These are phyloP conservation scores for Hylia prasina DNA, from an alignment of 2,113 vertebrate species.

Conservation along the genomic window DNA sequence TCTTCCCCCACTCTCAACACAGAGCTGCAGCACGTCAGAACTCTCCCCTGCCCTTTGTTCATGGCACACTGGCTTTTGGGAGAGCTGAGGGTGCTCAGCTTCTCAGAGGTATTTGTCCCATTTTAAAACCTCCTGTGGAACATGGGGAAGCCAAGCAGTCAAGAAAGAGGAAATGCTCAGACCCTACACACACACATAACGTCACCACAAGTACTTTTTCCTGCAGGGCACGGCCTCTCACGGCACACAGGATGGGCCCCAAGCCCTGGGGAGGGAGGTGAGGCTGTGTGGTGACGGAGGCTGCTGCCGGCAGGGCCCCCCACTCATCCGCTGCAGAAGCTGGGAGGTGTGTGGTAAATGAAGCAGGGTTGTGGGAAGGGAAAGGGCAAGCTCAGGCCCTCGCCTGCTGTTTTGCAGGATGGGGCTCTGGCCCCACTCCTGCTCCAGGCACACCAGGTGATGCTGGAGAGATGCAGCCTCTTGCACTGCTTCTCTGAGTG, in stretches of 20 bases:
- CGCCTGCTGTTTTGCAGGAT: not conserved
- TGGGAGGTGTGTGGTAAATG: constrained; percentile 48
- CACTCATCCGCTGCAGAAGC: constrained; percentile 45
- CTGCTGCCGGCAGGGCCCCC: not conserved
- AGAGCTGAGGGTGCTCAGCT: not conserved
- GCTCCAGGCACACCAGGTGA: not conserved
- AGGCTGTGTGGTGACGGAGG: not conserved
- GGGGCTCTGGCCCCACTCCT: not conserved
- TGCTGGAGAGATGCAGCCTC: not conserved
- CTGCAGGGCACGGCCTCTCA: rapidly evolving
- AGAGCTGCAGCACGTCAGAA: not conserved
- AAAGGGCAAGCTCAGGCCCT: not conserved
- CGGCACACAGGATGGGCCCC: constrained; percentile 20
- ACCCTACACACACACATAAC: not conserved
- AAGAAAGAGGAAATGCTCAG: not conserved
- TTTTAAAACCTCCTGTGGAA: not conserved
- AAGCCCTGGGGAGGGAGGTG: not conserved
- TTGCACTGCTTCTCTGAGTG: not conserved
- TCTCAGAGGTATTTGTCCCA: not conserved
- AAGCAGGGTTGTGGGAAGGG: constrained; percentile 46
- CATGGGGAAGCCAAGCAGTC: not conserved
- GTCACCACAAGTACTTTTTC: not conserved
- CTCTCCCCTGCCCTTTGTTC: not conserved
- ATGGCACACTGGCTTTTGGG: not conserved
- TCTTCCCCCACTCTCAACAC: not conserved